Evolutionary conservation across 1,140 invertebrate species (phyloP).

Genomic region (Cepaea nemoralis): DNA sequence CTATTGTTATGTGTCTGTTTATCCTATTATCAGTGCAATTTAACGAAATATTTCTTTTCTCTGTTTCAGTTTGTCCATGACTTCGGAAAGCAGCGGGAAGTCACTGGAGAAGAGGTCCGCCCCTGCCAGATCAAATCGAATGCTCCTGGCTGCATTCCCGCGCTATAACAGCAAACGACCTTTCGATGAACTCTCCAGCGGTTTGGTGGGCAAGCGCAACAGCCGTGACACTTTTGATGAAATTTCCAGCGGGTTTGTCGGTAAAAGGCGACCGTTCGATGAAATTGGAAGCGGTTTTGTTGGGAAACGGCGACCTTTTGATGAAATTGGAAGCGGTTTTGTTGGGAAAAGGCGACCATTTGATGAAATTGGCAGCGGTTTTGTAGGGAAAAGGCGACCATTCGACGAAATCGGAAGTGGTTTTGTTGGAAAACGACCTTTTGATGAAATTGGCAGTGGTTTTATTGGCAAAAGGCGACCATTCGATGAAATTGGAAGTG

Average conservation of each 20-base stretch:
- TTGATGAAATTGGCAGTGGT: background rate
- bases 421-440: background rate
- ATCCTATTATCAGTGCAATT: too few relatives aligned
- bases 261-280: constrained; percentile 32
- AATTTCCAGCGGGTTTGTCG: constrained; percentile 18
- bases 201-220: constrained; percentile 30
- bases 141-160: too few relatives aligned
- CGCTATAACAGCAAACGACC: too few relatives aligned
- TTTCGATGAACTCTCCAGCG: constrained; percentile 25
- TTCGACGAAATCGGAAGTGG: background rate
- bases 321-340: background rate
- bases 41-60: too few relatives aligned
- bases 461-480: background rate
- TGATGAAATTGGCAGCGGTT: background rate
- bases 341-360: background rate
- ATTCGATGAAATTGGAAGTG: background rate
- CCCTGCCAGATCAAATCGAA: too few relatives aligned
- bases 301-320: background rate
- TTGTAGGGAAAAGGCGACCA: background rate
- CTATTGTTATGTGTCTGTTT: too few relatives aligned
- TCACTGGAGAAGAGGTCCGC: too few relatives aligned
- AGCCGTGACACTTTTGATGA: constrained; percentile 37
- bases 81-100: too few relatives aligned
- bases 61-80: too few relatives aligned
- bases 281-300: background rate